phyloP scores from a whole-genome alignment of 2,797 vertebrate genomes.

The Melanotaenia trifasciata region DNA sequence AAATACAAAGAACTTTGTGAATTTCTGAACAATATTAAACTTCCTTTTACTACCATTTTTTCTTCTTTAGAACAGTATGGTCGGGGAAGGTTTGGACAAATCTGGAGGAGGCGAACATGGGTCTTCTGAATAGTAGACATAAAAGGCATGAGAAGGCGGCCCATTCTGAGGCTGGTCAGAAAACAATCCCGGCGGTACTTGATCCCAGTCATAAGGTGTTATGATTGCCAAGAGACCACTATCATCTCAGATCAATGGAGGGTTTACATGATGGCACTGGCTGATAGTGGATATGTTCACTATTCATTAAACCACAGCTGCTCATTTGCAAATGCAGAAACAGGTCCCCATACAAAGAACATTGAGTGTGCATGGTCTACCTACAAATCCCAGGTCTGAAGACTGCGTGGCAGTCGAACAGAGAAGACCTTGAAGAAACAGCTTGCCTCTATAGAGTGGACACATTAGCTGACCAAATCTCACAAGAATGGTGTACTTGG shows the following conservation, averaged over 20 bases:
- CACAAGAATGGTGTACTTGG: not conserved
- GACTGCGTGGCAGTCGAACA: too few species aligned
- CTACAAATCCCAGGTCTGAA: too few species aligned
- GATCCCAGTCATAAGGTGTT: not conserved
- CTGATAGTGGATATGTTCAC: not conserved
- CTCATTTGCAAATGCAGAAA: not conserved
- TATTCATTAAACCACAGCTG: not conserved
- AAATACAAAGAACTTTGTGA: not conserved
- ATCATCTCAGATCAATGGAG: slow-evolving; percentile 4
- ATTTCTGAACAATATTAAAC: not conserved
- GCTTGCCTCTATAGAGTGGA: not conserved
- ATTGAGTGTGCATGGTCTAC: too few species aligned
- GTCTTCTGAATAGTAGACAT: not conserved
- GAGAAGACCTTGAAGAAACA: too few species aligned
- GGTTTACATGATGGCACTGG: not conserved
- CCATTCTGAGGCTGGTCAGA: not conserved
- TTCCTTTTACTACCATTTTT: not conserved
- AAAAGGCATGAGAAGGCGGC: not conserved
- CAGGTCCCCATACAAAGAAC: not conserved
- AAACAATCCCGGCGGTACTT: not conserved
- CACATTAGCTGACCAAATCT: not conserved
- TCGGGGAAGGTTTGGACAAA: not conserved
- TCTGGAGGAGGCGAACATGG: not conserved
- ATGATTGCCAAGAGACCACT: not conserved
- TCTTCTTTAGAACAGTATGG: slow-evolving; percentile 1